These are phyloP conservation scores for Rugalucina vietnamica DNA, from an alignment of 2,888 invertebrate species.

Conservation along the genomic window DNA sequence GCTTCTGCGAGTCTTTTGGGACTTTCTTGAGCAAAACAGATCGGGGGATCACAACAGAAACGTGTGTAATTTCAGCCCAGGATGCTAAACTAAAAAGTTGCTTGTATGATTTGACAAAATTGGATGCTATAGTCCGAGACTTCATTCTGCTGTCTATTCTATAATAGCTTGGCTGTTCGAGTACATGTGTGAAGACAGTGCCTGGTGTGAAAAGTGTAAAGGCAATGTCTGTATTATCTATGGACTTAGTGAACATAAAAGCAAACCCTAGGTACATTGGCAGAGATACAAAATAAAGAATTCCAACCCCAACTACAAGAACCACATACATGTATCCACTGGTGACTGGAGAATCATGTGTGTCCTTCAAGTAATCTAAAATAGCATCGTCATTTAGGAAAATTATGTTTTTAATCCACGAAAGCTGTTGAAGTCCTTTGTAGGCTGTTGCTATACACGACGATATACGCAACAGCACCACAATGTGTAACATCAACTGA, in stretches of 20 bases:
- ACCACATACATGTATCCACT: too few relatives aligned
- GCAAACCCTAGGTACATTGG: not conserved
- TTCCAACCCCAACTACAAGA: not conserved
- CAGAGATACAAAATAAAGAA: not conserved
- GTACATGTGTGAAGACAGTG: not conserved
- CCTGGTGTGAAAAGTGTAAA: not conserved
- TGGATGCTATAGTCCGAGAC: not conserved
- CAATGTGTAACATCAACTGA: too few relatives aligned
- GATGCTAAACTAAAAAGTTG: not conserved
- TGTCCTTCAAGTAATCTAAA: not conserved
- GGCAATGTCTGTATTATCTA: not conserved
- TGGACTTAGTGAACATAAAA: not conserved
- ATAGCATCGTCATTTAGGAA: not conserved
- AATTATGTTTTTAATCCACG: not conserved
- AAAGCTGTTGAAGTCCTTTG: too few relatives aligned
- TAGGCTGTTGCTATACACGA: too few relatives aligned
- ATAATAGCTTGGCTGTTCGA: not conserved
- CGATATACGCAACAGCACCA: too few relatives aligned
- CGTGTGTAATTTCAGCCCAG: not conserved
- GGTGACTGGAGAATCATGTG: too few relatives aligned
- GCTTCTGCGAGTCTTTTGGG: too few relatives aligned
- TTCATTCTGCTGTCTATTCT: not conserved
- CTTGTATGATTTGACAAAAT: not conserved
- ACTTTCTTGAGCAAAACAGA: not conserved
- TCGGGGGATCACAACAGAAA: not conserved